These are phyloP conservation scores for Zeuzera pyrina DNA, from an alignment of 2,888 invertebrate genomes.

Conservation along the genomic window DNA sequence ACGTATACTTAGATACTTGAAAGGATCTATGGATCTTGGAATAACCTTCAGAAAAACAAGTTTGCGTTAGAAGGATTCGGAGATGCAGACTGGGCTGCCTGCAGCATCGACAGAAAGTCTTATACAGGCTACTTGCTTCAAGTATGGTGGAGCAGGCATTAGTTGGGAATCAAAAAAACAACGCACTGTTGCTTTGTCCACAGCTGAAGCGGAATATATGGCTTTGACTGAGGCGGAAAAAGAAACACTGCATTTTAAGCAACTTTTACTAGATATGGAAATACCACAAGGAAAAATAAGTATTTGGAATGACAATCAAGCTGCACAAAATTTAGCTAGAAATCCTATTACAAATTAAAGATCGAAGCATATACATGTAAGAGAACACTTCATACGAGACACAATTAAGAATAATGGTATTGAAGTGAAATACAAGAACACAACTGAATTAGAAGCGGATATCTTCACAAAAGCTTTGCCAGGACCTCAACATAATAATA, in stretches of 20 bases:
- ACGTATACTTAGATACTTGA: conserved; percentile 16
- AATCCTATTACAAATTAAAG: conserved; percentile 1
- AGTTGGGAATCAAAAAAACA: conserved; percentile 18
- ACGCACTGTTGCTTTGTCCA: conserved; percentile 16
- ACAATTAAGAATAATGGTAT: too few species aligned
- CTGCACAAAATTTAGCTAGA: background rate
- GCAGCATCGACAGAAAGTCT: conserved; percentile 13
- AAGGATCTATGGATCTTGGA: conserved; percentile 11
- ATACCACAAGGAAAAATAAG: background rate
- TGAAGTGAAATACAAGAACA: too few species aligned
- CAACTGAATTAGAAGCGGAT: too few species aligned
- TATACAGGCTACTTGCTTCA: conserved; percentile 19
- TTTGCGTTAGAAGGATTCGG: conserved; percentile 1
- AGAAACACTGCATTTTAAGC: conserved; percentile 12
- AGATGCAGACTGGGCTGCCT: conserved; percentile 14
- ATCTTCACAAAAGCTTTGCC: too few species aligned
- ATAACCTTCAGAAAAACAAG: conserved; percentile 2
- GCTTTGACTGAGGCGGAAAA: conserved; percentile 13
- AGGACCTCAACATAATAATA: too few species aligned
- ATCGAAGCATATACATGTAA: conserved; percentile 2
- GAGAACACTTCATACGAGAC: conserved; percentile 1
- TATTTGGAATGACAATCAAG: background rate
- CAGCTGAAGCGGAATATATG: conserved; percentile 18
- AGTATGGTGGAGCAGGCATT: too few species aligned
- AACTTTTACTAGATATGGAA: background rate